Percentiles rank a stretch among this genome's conserved stretches.
phyloP scores from a whole-genome alignment of 2,113 vertebrate genomes.

The Reinhardtius hippoglossoides region DNA sequence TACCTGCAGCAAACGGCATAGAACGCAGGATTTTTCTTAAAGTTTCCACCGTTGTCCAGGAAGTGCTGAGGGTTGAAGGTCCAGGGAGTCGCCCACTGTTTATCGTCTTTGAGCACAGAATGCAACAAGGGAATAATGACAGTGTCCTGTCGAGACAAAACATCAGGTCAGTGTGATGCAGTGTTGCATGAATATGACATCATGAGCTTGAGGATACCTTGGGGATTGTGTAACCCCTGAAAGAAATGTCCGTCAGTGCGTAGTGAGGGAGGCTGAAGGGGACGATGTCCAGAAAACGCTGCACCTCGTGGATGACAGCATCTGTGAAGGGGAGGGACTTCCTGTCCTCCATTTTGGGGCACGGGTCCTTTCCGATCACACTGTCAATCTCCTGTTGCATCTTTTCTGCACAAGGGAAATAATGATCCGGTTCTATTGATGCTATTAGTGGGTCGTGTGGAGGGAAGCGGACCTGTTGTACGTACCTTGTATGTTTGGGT shows the following conservation, averaged over 20 bases:
- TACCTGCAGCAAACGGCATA: slow-evolving; percentile 68
- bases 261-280: slow-evolving; percentile 78
- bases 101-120: slow-evolving; percentile 66
- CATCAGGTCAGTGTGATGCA: not conserved
- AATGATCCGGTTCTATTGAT: no score
- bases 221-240: slow-evolving; percentile 78
- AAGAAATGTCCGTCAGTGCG: slow-evolving; percentile 66
- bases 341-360: slow-evolving; percentile 82
- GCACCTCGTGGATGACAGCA: slow-evolving; percentile 81
- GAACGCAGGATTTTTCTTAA: slow-evolving; percentile 66
- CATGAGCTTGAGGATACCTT: slow-evolving; percentile 61
- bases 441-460: no score
- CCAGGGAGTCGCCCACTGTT: slow-evolving; percentile 52
- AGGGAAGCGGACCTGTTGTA: no score
- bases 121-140: slow-evolving; percentile 59
- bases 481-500: slow-evolving; percentile 81
- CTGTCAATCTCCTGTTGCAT: slow-evolving; percentile 86
- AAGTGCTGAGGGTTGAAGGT: slow-evolving; percentile 69
- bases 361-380: slow-evolving; percentile 80
- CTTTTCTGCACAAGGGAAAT: slow-evolving; percentile 74
- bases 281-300: slow-evolving; percentile 76
- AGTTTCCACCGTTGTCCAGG: slow-evolving; percentile 65
- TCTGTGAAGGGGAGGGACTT: slow-evolving; percentile 82
- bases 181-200: not conserved
- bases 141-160: slow-evolving; percentile 41